Base-by-base conservation (phyloP, 1,140 invertebrate genomes). In the Pinna nobilis region DNA sequence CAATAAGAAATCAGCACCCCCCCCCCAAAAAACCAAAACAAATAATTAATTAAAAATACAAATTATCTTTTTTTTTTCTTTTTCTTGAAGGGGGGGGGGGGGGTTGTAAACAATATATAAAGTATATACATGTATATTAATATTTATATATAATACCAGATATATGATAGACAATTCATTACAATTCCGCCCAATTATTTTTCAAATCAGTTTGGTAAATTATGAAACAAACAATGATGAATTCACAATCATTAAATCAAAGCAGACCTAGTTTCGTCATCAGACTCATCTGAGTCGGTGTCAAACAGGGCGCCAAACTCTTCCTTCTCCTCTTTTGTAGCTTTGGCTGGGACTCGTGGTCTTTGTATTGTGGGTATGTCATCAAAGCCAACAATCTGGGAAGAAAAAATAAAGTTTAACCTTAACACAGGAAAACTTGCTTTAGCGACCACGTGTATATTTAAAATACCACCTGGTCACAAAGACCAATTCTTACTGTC, bases 281-380 rank as follows among this genome's bases (percentile, higher is more conserved):
- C 70, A 64, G 82, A 80, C 50, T 84, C 83, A 20, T 82, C 82
- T 50, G 69, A 70, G 39, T 84, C 81, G 9, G 51, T 53, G 25
- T 83, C 82, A 80, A 87, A 86, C 44, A 87, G 65, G 28, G 75
- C 82, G 23, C 77, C 78, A 64, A 87, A 87, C 60, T 86, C 79
- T 71, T 82, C 70, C 74, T 81, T 79, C 35, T 85, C 82, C 53
- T 81, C 67, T 44, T 74, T 73, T 32, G 85, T 74, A 15, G 84
- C 80, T 74, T 74, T 84, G 33, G 50, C 47, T 44, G 64, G 71
- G 2, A 55, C 74, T 64, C 65, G 69, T 18, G 60, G 71, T 18
- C 79, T 65, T 18, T 75, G 74, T 11, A 80, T 82, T 37, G 57
- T 47, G 1, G 80, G 82, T 44, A 82, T 50, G 1, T 64, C 76